Evolutionary conservation across 2,113 vertebrate species (phyloP).

Genomic region (Piaya cayana): DNA sequence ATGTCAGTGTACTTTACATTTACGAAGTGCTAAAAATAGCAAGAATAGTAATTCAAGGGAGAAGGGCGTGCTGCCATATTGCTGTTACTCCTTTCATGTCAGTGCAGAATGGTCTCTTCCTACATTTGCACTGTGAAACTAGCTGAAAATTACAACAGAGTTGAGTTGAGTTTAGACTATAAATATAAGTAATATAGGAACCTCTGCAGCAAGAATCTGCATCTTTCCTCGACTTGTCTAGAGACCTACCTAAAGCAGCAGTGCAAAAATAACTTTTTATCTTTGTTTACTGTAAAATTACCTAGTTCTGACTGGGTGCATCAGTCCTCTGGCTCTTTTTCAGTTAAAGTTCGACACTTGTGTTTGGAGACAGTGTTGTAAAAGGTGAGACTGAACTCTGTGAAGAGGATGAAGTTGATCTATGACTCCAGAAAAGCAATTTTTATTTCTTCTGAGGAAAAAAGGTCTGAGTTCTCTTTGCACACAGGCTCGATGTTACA

Average conservation of each 20-base stretch:
- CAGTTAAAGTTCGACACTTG: background rate
- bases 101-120: background rate
- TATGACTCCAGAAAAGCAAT: background rate
- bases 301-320: background rate
- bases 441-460: background rate
- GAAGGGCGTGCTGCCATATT: background rate
- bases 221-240: background rate
- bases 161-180: background rate
- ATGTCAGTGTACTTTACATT: background rate
- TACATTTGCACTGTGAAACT: background rate
- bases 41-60: background rate
- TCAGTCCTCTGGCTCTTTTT: background rate
- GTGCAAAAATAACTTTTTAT: background rate
- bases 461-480: background rate
- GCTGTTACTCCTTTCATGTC: background rate
- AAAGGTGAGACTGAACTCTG: background rate
- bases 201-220: background rate
- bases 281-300: background rate
- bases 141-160: background rate
- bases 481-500: background rate
- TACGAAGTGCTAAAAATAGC: background rate
- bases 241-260: background rate
- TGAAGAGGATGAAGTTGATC: background rate
- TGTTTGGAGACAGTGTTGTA: background rate
- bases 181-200: background rate